phyloP scores from a whole-genome alignment of 2,113 vertebrate species.

The Turnix velox region DNA sequence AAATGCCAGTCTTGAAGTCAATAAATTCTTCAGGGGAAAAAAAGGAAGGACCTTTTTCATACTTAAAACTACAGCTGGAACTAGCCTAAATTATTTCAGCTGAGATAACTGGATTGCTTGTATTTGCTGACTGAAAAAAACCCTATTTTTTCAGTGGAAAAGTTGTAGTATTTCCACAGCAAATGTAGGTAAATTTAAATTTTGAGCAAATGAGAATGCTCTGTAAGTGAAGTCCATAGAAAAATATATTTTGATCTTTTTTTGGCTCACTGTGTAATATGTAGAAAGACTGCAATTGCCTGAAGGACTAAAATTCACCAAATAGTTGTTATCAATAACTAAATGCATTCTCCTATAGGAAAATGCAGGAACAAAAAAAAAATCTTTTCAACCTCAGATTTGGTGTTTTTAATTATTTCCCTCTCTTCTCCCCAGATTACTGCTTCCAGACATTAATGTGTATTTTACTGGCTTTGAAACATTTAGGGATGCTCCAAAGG shows the following conservation, averaged over 20 bases:
- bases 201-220: not conserved
- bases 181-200: not conserved
- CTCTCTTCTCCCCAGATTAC: not conserved
- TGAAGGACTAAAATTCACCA: not conserved
- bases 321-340: not conserved
- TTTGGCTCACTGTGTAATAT: not conserved
- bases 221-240: not conserved
- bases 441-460: not conserved
- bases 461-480: conserved; percentile 26
- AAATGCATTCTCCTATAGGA: not conserved
- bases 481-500: not conserved
- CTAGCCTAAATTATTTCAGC: not conserved
- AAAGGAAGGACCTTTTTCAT: not conserved
- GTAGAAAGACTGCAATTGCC: not conserved
- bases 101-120: not conserved
- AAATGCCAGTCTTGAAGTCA: not conserved
- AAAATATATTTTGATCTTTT: not conserved
- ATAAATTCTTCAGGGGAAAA: accelerated
- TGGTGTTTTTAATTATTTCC: not conserved
- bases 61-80: not conserved
- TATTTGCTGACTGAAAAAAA: not conserved
- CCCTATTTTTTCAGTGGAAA: not conserved
- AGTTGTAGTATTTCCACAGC: not conserved
- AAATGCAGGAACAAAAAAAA: not conserved
- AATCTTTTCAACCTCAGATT: not conserved